phyloP scores from a whole-genome alignment of 2,113 vertebrate species.

The Varanus salvator region DNA sequence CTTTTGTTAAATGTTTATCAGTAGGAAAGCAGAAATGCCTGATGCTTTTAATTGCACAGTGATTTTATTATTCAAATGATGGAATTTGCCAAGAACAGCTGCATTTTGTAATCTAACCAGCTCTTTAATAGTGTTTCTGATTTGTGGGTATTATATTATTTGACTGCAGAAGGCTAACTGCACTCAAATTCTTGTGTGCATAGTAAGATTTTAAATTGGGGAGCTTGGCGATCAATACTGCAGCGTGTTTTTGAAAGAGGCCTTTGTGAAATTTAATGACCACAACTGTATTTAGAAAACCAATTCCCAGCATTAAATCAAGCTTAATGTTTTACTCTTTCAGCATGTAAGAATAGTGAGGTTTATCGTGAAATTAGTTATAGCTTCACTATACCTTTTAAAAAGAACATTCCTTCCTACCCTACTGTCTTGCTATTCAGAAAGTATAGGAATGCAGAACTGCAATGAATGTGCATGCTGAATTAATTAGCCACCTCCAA shows the following conservation, averaged over 20 bases:
- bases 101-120: constrained; percentile 61
- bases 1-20: constrained; percentile 61
- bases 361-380: constrained; percentile 58
- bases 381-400: constrained; percentile 35
- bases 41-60: constrained; percentile 67
- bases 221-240: constrained; percentile 34
- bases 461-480: constrained; percentile 15
- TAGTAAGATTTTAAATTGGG: constrained; percentile 53
- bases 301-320: constrained; percentile 55
- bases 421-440: constrained; percentile 18
- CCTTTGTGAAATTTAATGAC: constrained; percentile 37
- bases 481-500: constrained; percentile 48
- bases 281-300: constrained; percentile 57
- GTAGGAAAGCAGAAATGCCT: constrained; percentile 67
- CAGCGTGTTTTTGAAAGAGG: constrained; percentile 40
- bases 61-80: constrained; percentile 70
- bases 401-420: not conserved
- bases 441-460: constrained; percentile 27
- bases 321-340: constrained; percentile 55
- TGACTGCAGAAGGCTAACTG: constrained; percentile 42
- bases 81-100: constrained; percentile 67
- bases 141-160: constrained; percentile 57
- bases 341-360: constrained; percentile 43
- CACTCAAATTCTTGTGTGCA: constrained; percentile 56
- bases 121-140: constrained; percentile 57